Evolutionary conservation across 2,113 vertebrate species (phyloP).

Genomic region (Protobothrops mucrosquamatus): DNA sequence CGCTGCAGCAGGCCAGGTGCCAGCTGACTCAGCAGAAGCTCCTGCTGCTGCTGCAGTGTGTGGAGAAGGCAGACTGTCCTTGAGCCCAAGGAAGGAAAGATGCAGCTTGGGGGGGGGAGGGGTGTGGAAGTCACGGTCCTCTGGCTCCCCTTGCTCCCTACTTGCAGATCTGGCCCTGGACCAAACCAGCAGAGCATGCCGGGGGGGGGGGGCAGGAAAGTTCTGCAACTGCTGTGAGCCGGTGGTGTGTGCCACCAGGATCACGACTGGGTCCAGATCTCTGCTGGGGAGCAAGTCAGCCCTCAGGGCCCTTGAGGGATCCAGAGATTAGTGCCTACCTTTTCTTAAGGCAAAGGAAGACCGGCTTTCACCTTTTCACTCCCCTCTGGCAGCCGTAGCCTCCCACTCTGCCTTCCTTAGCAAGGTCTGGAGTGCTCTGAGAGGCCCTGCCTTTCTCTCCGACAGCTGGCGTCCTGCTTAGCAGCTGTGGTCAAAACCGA

Average conservation of each 20-base stretch:
- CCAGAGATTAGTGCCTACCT: neutral
- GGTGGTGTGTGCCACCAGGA: neutral
- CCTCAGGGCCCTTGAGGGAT: neutral
- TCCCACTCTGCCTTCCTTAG: neutral
- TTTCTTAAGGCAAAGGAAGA: neutral
- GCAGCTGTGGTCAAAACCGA: slow-evolving; percentile 83
- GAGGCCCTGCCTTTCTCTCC: neutral
- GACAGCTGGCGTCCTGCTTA: slow-evolving; percentile 72
- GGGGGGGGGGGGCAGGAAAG: neutral
- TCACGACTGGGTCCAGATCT: too few relatives aligned
- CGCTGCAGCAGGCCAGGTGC: slow-evolving; percentile 1
- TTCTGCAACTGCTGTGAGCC: neutral
- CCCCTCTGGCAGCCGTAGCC: neutral
- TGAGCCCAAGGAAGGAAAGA: neutral
- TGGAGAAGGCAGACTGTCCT: neutral
- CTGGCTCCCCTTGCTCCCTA: neutral
- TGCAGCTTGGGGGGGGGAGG: too few relatives aligned
- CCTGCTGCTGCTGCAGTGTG: neutral
- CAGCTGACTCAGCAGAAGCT: slow-evolving; percentile 16
- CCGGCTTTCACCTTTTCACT: neutral
- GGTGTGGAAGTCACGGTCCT: neutral
- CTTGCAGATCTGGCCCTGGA: neutral
- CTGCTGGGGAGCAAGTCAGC: neutral
- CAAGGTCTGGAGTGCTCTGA: too few relatives aligned
- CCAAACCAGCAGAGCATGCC: neutral